Evolutionary conservation across 35 echinoderm and acorn worm genomes (phyloP).

Genomic region (Ophiothrix spiculata): DNA sequence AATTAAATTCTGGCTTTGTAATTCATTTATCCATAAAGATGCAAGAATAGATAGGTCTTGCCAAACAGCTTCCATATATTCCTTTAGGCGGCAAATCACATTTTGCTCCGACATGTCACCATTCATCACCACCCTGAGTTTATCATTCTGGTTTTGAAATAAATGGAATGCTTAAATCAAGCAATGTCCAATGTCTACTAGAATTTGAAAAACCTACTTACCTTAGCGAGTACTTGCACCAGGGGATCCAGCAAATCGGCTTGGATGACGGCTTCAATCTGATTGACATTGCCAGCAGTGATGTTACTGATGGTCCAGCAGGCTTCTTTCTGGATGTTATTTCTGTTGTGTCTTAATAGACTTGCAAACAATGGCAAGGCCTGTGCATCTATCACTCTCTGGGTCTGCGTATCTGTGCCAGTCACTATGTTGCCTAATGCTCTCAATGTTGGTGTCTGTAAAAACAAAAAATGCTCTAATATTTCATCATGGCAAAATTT

Average conservation of each 20-base stretch:
- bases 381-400: slow-evolving; percentile 66
- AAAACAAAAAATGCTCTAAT: slow-evolving; percentile 11
- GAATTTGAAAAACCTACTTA: not conserved
- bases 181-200: no score
- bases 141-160: no score
- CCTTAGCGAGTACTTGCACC: slow-evolving; percentile 57
- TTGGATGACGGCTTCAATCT: slow-evolving; percentile 77
- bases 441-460: slow-evolving; percentile 81
- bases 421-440: slow-evolving; percentile 96
- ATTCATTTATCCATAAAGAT: no score
- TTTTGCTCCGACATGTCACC: no score
- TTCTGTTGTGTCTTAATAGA: slow-evolving; percentile 64
- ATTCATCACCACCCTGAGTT: no score
- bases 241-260: slow-evolving; percentile 55
- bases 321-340: slow-evolving; percentile 79
- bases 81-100: no score
- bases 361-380: slow-evolving; percentile 49
- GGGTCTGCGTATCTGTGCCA: slow-evolving; percentile 95
- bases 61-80: no score
- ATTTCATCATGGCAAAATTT: no score
- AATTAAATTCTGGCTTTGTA: no score
- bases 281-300: slow-evolving; percentile 77
- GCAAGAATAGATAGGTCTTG: not conserved
- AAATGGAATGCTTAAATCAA: no score
- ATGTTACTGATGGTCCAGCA: slow-evolving; percentile 92